These are phyloP conservation scores for Drosophila demipolita DNA, from an alignment of 2,888 invertebrate genomes.

Conservation along the genomic window DNA sequence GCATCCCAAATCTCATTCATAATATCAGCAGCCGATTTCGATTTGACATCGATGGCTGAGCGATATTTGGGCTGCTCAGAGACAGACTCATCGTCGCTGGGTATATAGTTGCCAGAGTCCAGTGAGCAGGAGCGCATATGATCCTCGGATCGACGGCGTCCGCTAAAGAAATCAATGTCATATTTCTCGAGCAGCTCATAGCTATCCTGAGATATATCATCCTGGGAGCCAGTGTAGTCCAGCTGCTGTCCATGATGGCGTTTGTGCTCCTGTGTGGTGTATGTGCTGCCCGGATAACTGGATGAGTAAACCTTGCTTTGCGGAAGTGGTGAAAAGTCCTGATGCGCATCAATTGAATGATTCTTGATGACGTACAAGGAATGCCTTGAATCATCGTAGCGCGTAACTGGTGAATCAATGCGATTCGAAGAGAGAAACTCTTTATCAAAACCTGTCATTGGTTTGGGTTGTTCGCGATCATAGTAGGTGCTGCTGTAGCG, in stretches of 20 bases:
- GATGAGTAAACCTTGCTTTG: constrained; percentile 93
- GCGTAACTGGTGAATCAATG: constrained; percentile 90
- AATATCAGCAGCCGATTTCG: constrained; percentile 89
- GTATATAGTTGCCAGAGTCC: constrained; percentile 91
- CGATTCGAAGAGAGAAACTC: constrained; percentile 85
- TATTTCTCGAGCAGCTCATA: constrained; percentile 93
- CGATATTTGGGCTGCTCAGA: constrained; percentile 87
- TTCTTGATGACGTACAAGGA: constrained; percentile 87
- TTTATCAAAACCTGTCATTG: constrained; percentile 85
- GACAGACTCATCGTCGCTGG: constrained; percentile 90
- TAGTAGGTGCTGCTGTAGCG: constrained; percentile 87
- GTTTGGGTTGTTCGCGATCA: constrained; percentile 86
- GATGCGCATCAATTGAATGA: constrained; percentile 89
- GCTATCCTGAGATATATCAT: constrained; percentile 94
- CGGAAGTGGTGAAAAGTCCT: constrained; percentile 87
- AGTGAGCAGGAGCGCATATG: constrained; percentile 90
- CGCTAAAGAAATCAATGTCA: constrained; percentile 85
- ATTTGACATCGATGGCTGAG: constrained; percentile 87
- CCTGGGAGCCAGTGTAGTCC: constrained; percentile 89
- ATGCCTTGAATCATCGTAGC: constrained; percentile 89
- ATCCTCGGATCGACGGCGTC: constrained; percentile 84
- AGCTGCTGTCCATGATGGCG: constrained; percentile 87
- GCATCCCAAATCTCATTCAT: constrained; percentile 91
- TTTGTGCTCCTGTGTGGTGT: constrained; percentile 86
- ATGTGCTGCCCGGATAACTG: constrained; percentile 93